Percentiles rank a stretch among this genome's conserved stretches.
Evolutionary conservation across 1,140 invertebrate genomes (phyloP).

Genomic region (Battus philenor): DNA sequence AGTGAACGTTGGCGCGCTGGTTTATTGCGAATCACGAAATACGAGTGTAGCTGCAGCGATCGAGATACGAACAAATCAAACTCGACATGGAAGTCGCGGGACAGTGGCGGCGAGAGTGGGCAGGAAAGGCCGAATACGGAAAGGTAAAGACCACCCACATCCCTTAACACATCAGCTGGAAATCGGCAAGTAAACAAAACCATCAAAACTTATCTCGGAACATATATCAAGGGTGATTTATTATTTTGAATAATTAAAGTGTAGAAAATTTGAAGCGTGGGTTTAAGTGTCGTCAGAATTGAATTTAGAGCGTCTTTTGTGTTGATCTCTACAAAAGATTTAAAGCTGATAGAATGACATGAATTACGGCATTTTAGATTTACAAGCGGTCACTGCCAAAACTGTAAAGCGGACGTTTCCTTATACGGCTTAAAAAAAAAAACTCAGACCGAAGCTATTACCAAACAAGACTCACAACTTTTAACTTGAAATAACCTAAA

Average conservation of each 20-base stretch:
- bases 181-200: conserved; percentile 1
- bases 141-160: conserved; percentile 46
- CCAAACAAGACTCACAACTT: conserved; percentile 34
- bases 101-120: conserved; percentile 69
- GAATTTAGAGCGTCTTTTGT: conserved; percentile 14
- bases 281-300: conserved; percentile 14
- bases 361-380: conserved; percentile 25
- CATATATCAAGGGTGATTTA: conserved; percentile 5
- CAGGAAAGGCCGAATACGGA: conserved; percentile 69
- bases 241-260: conserved; percentile 11
- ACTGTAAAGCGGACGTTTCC: conserved; percentile 59
- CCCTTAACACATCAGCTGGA: not conserved
- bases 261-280: conserved; percentile 10
- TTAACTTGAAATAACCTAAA: conserved; percentile 35
- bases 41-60: conserved; percentile 69
- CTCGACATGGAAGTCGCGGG: conserved; percentile 63
- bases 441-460: conserved; percentile 41
- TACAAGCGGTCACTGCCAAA: conserved; percentile 60
- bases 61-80: conserved; percentile 31
- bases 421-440: conserved; percentile 61
- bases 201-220: conserved; percentile 1
- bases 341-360: conserved; percentile 15
- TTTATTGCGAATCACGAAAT: conserved; percentile 33
- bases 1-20: conserved; percentile 41
- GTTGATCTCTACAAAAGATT: conserved; percentile 8